Conservation (phyloP, 2,797 vertebrate genomes). For the Xyrichtys novacula region DNA sequence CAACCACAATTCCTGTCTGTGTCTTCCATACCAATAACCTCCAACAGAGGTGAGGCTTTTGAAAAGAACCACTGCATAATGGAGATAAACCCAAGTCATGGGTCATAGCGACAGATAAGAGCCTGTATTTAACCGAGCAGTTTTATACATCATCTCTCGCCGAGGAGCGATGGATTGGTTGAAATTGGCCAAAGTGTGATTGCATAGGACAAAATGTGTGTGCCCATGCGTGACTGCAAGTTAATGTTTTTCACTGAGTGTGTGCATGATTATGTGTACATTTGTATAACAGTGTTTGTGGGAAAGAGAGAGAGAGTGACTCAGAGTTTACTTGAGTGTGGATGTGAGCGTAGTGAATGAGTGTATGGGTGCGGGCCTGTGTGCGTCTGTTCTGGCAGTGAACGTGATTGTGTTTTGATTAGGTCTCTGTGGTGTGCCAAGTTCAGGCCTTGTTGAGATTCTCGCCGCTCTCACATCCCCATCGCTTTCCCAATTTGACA, state of each 20-base stretch:
- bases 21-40: constrained; percentile 72
- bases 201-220: constrained; percentile 68
- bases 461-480: constrained; percentile 76
- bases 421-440: constrained; percentile 79
- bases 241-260: constrained; percentile 69
- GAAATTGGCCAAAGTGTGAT: constrained; percentile 66
- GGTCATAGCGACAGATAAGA: constrained; percentile 72
- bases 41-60: constrained; percentile 73
- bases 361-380: constrained; percentile 54
- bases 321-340: constrained; percentile 52
- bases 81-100: constrained; percentile 73
- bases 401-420: constrained; percentile 86
- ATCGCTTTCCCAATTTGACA: constrained; percentile 89
- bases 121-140: constrained; percentile 63
- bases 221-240: constrained; percentile 70
- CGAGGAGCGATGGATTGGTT: constrained; percentile 61
- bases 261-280: constrained; percentile 72
- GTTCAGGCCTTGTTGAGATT: constrained; percentile 81
- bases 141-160: constrained; percentile 67
- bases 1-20: constrained; percentile 53
- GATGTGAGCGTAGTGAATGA: constrained; percentile 59
- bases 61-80: constrained; percentile 72
- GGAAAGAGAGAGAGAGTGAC: constrained; percentile 48
- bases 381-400: constrained; percentile 74
- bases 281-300: constrained; percentile 68